These are phyloP conservation scores for Sylvietta virens DNA, from an alignment of 2,113 vertebrate species.

Conservation along the genomic window DNA sequence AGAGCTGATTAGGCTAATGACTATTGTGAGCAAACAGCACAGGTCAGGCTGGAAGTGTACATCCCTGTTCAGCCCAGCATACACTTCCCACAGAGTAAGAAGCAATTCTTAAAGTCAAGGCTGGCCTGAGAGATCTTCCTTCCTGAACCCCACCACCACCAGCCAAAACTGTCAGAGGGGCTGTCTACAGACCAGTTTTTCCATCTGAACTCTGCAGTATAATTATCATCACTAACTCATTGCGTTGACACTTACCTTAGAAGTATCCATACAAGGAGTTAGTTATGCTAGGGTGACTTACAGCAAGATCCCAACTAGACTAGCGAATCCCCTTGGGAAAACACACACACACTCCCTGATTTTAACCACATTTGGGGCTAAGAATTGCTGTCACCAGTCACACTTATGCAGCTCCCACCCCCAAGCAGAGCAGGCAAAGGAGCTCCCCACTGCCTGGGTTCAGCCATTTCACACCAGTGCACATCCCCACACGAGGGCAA, in stretches of 20 bases:
- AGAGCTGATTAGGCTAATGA: not conserved
- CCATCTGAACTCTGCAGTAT: not conserved
- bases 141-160: not conserved
- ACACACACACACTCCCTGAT: not conserved
- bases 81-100: not conserved
- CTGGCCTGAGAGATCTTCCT: not conserved
- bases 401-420: not conserved
- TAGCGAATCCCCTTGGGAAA: not conserved
- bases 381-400: not conserved
- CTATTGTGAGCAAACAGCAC: not conserved
- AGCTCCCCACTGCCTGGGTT: not conserved
- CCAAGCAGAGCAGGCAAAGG: not conserved
- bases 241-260: constrained; percentile 33
- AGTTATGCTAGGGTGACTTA: not conserved
- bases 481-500: not conserved
- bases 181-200: not conserved
- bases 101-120: not conserved
- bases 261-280: constrained; percentile 49
- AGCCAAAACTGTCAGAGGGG: not conserved
- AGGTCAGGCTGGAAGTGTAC: not conserved
- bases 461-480: not conserved
- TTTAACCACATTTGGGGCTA: not conserved
- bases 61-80: not conserved
- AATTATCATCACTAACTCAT: not conserved
- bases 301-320: not conserved